A percentile compares a stretch with the other conserved stretches of the same genome.
Conservation (phyloP, 1,140 invertebrate genomes). For the Zaprionus ornatus region DNA sequence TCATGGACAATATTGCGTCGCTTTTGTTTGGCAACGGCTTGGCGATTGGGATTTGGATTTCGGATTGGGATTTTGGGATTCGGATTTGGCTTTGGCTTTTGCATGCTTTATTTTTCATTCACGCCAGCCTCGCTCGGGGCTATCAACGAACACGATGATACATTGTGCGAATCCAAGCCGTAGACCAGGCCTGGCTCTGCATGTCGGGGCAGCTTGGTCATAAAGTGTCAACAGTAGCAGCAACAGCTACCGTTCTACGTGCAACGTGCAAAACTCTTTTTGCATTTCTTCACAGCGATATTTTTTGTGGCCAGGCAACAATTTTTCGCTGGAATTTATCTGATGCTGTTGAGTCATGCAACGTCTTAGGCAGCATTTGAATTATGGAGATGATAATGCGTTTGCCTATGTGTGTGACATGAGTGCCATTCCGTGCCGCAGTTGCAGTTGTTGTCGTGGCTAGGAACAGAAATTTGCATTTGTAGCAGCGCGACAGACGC, state of each 20-base stretch:
- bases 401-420: slow-evolving; percentile 61
- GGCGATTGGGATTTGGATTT: slow-evolving; percentile 28
- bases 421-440: slow-evolving; percentile 30
- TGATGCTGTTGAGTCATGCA: slow-evolving; percentile 78
- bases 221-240: slow-evolving; percentile 73
- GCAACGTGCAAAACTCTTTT: slow-evolving; percentile 36
- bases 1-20: slow-evolving; percentile 65
- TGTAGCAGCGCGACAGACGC: slow-evolving; percentile 22
- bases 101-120: slow-evolving; percentile 65
- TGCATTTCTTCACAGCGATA: slow-evolving; percentile 68
- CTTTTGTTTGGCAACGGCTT: slow-evolving; percentile 63
- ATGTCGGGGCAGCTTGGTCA: slow-evolving; percentile 29
- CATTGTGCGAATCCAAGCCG: slow-evolving; percentile 39
- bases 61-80: slow-evolving; percentile 3
- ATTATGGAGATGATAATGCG: slow-evolving; percentile 82
- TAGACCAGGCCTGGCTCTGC: slow-evolving; percentile 15
- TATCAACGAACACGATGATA: slow-evolving; percentile 55
- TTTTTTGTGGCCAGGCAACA: slow-evolving; percentile 60
- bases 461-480: slow-evolving; percentile 50
- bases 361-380: slow-evolving; percentile 70
- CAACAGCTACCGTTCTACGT: slow-evolving; percentile 75
- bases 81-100: slow-evolving; percentile 41
- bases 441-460: slow-evolving; percentile 9
- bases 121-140: slow-evolving; percentile 42
- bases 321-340: slow-evolving; percentile 71